Evolutionary conservation across 2,888 invertebrate genomes (phyloP).

Genomic region (Acronicta aceris): DNA sequence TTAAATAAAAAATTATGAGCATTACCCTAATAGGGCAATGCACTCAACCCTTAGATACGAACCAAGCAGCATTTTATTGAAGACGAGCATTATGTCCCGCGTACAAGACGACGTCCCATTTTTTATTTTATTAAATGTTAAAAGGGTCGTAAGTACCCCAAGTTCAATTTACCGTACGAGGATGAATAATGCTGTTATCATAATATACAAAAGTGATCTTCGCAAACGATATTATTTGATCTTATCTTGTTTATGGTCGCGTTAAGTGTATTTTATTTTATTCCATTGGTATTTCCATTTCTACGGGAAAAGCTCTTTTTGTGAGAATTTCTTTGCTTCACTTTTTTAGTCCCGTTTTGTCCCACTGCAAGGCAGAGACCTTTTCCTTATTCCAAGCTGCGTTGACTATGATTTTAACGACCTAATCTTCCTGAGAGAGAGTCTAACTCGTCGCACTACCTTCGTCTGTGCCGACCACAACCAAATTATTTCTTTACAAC

Average conservation of each 20-base stretch:
- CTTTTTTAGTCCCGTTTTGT: too few relatives aligned
- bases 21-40: slow-evolving; percentile 40
- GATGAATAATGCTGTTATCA: slow-evolving; percentile 20
- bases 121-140: slow-evolving; percentile 54
- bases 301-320: neutral
- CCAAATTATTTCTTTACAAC: too few relatives aligned
- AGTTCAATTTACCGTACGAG: slow-evolving; percentile 39
- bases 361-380: too few relatives aligned
- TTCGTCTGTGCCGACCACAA: too few relatives aligned
- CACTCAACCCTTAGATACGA: slow-evolving; percentile 27
- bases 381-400: too few relatives aligned
- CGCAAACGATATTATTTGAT: slow-evolving; percentile 5
- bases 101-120: slow-evolving; percentile 31
- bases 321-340: too few relatives aligned
- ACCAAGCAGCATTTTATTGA: slow-evolving; percentile 27
- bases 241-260: neutral
- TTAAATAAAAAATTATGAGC: slow-evolving; percentile 23
- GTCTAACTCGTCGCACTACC: too few relatives aligned
- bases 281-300: neutral
- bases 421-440: too few relatives aligned
- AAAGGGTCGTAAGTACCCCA: slow-evolving; percentile 35
- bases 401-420: too few relatives aligned
- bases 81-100: slow-evolving; percentile 17
- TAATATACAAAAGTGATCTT: slow-evolving; percentile 18
- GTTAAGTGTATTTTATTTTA: neutral